Evolutionary conservation across 2,113 vertebrate genomes (phyloP), one percentile per base, ranked within the genome.

Genomic region (Galemys pyrenaicus): DNA sequence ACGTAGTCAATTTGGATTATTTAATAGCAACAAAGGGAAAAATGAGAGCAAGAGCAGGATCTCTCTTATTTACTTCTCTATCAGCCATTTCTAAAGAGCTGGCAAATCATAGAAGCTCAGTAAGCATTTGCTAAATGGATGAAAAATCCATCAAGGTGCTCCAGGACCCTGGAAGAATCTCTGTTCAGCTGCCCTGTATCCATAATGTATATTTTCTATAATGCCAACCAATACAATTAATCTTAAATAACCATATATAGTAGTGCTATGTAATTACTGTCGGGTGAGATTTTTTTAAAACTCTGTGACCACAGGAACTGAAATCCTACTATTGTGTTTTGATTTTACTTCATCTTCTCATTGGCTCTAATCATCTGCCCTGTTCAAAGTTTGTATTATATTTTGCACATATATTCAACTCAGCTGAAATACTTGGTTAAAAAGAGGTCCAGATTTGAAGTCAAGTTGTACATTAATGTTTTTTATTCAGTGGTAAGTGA

Each of bases 401-500:
- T 64, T 87, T 68, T 84, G 26, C 7, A 88, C n/a, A 62, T 46
- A 35, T 13, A 51, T 46, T 41, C 68, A 51, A 82, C 60, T 91
- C 60, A 51, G 74, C 89, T 75, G 56, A 82, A 28, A 70, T 56
- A 85, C 39, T 68, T 22, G 30, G 39, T 73, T 64, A 90, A 85
- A 78, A 35, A 71, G 35, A 93, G 44, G 32, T 49, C 87, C 56
- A 41, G 26, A 84, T 64, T 58, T 88, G 70, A 62, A 95, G 16
- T 64, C 37, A 16, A 94, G 49, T 46, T 89, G 54, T 41, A 54
- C 78, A 83, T 75, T 90, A 39, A 94, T 51, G 26, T 32, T 75
- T 96, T 32, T 87, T 84, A 87, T 88, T 87, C 94, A 95, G 95
- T 92, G 77, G 39, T 80, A 94, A 96, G 96, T 96, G 88, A 98